Percentiles rank a stretch among this genome's conserved stretches.
Evolutionary conservation across 2,888 invertebrate species (phyloP).

Genomic region (Ophion obscuratus): DNA sequence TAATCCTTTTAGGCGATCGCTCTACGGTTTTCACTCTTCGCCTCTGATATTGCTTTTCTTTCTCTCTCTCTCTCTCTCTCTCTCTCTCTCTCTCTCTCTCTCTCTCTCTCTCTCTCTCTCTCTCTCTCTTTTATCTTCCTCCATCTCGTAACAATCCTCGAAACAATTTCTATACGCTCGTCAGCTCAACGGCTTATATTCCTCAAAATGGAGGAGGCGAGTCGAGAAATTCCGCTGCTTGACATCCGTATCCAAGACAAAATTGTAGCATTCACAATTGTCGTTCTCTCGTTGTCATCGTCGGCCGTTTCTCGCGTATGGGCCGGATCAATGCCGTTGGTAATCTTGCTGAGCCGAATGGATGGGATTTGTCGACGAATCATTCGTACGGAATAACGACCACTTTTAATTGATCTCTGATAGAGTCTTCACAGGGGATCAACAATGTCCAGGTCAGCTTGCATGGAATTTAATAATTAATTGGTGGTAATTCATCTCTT

Average conservation of each 20-base stretch:
- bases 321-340: neutral
- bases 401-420: too few relatives aligned
- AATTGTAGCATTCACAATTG: neutral
- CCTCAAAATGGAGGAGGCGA: conserved; percentile 19
- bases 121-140: conserved; percentile 34
- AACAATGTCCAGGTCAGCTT: neutral
- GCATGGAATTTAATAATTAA: neutral
- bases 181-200: conserved; percentile 61
- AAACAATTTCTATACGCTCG: conserved; percentile 64
- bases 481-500: neutral
- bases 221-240: conserved; percentile 31
- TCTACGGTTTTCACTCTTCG: conserved; percentile 60
- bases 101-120: conserved; percentile 18
- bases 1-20: conserved; percentile 66
- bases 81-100: conserved; percentile 26
- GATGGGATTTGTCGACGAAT: neutral
- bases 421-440: neutral
- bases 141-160: conserved; percentile 43
- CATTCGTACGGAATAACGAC: neutral
- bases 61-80: neutral
- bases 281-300: conserved; percentile 24
- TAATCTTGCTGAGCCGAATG: conserved; percentile 6
- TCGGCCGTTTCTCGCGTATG: conserved; percentile 11
- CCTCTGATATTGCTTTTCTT: conserved; percentile 26
- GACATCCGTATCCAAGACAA: conserved; percentile 16